phyloP scores from a whole-genome alignment of 1,140 invertebrate genomes.

The Prorops nasuta region DNA sequence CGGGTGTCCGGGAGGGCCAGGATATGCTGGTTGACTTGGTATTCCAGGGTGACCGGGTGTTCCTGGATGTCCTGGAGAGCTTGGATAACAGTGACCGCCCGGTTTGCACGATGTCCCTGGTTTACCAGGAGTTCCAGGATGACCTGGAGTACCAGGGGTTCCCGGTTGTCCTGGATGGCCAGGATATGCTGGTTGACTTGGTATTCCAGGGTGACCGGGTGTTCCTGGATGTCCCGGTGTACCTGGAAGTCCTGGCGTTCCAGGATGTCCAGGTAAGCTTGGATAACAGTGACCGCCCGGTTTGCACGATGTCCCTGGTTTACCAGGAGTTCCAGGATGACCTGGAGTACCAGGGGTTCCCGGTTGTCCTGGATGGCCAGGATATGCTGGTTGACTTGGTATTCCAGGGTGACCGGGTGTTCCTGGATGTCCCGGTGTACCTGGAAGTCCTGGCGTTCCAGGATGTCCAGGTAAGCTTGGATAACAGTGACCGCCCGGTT shows the following conservation, averaged over 20 bases:
- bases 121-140: slow-evolving; percentile 47
- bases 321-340: slow-evolving; percentile 25
- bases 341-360: slow-evolving; percentile 13
- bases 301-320: slow-evolving; percentile 19
- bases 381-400: slow-evolving; percentile 14
- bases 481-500: too few relatives aligned
- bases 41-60: too few relatives aligned
- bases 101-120: slow-evolving; percentile 54
- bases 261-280: not conserved
- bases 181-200: slow-evolving; percentile 28
- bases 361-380: slow-evolving; percentile 17
- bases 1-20: too few relatives aligned
- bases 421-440: slow-evolving; percentile 29
- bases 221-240: too few relatives aligned
- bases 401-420: slow-evolving; percentile 19
- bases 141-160: slow-evolving; percentile 19
- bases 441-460: too few relatives aligned
- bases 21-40: too few relatives aligned
- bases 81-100: too few relatives aligned
- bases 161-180: slow-evolving; percentile 30
- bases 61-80: slow-evolving; percentile 40
- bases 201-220: slow-evolving; percentile 27
- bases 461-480: slow-evolving; percentile 14
- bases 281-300: slow-evolving; percentile 48
- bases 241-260: slow-evolving; percentile 24